Percentiles rank a stretch among this genome's conserved stretches.
phyloP scores from a whole-genome alignment of 2,888 invertebrate species.

The Hemithea aestivaria region DNA sequence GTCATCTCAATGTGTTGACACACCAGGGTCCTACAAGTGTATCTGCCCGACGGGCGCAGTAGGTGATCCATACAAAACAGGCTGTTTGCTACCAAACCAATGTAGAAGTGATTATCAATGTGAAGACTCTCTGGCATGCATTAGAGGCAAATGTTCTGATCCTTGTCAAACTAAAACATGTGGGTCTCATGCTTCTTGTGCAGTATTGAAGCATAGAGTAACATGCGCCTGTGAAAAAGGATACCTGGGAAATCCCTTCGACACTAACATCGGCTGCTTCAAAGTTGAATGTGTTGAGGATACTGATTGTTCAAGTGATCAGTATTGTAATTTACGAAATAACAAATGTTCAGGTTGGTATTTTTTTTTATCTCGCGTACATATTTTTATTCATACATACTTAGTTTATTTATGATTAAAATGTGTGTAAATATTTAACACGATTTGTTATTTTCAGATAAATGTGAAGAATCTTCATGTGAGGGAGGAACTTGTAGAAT shows the following conservation, averaged over 20 bases:
- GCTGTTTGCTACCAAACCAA: constrained; percentile 87
- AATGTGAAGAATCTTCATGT: constrained; percentile 88
- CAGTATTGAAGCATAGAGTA: constrained; percentile 84
- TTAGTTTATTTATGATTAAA: background rate
- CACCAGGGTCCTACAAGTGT: constrained; percentile 89
- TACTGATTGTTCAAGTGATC: constrained; percentile 86
- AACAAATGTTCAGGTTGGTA: constrained; percentile 88
- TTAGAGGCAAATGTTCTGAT: constrained; percentile 87
- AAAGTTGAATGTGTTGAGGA: constrained; percentile 91
- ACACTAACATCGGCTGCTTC: constrained; percentile 88
- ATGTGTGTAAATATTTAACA: background rate
- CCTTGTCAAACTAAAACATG: constrained; percentile 87
- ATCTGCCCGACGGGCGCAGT: constrained; percentile 88
- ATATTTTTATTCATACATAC: too few relatives aligned
- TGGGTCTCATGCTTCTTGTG: constrained; percentile 88
- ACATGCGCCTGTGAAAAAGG: constrained; percentile 89
- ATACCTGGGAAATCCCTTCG: constrained; percentile 89
- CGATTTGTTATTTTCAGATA: constrained; percentile 76
- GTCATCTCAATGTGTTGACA: constrained; percentile 88
- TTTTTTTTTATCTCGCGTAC: too few relatives aligned
- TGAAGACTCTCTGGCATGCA: constrained; percentile 85
- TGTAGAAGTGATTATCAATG: constrained; percentile 88
- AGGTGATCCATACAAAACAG: constrained; percentile 83
- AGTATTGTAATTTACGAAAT: constrained; percentile 85
- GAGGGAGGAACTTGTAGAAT: constrained; percentile 89